Base-by-base conservation (phyloP, 2,797 vertebrate genomes). In the Hippocampus kuda region DNA sequence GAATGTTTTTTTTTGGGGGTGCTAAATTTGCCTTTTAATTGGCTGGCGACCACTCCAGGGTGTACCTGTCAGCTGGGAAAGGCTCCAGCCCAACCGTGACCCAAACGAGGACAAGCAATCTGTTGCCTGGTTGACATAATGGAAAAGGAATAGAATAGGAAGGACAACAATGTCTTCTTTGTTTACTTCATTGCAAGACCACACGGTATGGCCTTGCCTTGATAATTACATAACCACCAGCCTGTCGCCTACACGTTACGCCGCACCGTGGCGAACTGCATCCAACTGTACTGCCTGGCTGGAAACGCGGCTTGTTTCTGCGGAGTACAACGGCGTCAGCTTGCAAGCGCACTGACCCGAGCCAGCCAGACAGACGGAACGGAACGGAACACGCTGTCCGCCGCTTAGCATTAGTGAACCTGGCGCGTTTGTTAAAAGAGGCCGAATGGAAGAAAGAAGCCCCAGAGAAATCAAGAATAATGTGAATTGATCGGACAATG, bases 381-480 rank as follows among this genome's bases (percentile, higher is more conserved):
- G 53, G 56, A 46, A 83, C 44, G 75, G 69, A 77, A 77, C 83
- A 68, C 61, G 73, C 27, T 54, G 38, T 74, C 69, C 60, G 72
- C 65, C 72, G 68, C 85, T 77, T 78, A 66, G 77, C 69, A 79
- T 80, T 79, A 80, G 70, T 59, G 74, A 64, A 78, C 75, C 66
- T 76, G 69, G 72, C 71, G 73, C 77, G 56, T 73, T 59, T 65
- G 61, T 65, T 71, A 64, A 73, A 75, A 27, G 30, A 34, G 70
- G 70, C 61, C 53, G 67, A 53, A 78, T 68, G 62, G 72, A 80
- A 60, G 56, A 24, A 60, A 20, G 26, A 60, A 30, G 5, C 26
- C 56, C 24, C 5, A 4, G 5, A 60, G 26, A 30, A 59, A 30
- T 30, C 5, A 59, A 18, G 5, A 3, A 27, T 27, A 27, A 38